Base-by-base conservation (phyloP, 2,797 vertebrate species). In the Vultur gryphus region DNA sequence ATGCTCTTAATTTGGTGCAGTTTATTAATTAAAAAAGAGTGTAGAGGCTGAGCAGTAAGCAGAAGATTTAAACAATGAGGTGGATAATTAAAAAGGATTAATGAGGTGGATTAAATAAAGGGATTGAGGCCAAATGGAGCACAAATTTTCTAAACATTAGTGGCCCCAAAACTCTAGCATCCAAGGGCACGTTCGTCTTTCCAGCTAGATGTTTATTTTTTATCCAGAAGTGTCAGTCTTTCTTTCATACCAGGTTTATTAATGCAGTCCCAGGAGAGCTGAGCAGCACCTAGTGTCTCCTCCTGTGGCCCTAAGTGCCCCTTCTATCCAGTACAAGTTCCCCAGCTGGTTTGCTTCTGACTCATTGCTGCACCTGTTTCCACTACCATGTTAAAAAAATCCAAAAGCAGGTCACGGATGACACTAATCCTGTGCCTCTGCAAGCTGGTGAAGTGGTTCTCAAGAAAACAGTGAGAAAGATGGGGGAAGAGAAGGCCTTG, bases 51-150 rank as follows among this genome's bases (percentile, higher is more conserved):
- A 89, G 58, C 48, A 95, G 41, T 69, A 95, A 87, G 71, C 64
- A 88, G 67, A 94, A 77, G 89, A 90, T 95, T 97, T 95, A 93
- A 95, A 97, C 90, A 96, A 96, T 89, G 84, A 96, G 28, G 84
- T 87, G 48, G 86, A 97, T 95, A 95, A 97, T 97, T 97, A 94
- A 96, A 97, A 97, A 90, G 61, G 89, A 96, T 96, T 97, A 95
- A 97, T 94, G 90, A 97, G 15, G 64, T 95, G 84, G 72, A 93
- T 95, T 94, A 95, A 95, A 96, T 90, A 92, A 96, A 91, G 66
- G 84, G 92, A 96, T 92, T 93, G 59, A 88, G 54, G 84, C 65
- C 96, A 97, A 96, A 89, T 51, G 29, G 84, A 92, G 84, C 72
- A 90, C 73, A 75, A 67, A 52, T 91, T 93, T 94, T 67, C 71